These are phyloP conservation scores for Panzeria rudis DNA, from an alignment of 2,888 invertebrate genomes.

Conservation along the genomic window DNA sequence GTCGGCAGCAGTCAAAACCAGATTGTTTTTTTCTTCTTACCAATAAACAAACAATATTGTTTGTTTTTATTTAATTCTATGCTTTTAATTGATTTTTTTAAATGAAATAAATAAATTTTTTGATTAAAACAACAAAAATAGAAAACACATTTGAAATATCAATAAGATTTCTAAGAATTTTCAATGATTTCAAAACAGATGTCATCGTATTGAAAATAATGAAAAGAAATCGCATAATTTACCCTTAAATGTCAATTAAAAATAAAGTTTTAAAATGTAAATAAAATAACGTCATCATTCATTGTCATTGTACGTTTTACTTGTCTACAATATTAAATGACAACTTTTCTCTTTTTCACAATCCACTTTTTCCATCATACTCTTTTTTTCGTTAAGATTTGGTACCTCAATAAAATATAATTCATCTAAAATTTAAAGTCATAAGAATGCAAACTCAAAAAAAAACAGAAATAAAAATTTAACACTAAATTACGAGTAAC, in stretches of 20 bases:
- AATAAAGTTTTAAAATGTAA: conserved; percentile 42
- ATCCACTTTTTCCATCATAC: conserved; percentile 9
- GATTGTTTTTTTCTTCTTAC: conserved; percentile 22
- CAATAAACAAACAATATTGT: conserved; percentile 16
- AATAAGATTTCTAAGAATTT: conserved; percentile 64
- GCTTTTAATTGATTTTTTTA: conserved; percentile 22
- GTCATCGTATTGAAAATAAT: conserved; percentile 35
- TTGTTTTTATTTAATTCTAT: conserved; percentile 6
- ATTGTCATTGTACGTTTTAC: conserved; percentile 37
- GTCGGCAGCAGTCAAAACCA: conserved; percentile 34
- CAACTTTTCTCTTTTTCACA: conserved; percentile 37
- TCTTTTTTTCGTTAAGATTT: conserved; percentile 7
- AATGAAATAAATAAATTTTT: conserved; percentile 36
- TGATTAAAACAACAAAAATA: background rate
- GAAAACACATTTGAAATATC: conserved; percentile 40
- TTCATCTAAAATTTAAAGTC: conserved; percentile 59
- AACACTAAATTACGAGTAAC: conserved; percentile 24
- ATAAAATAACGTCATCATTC: conserved; percentile 50
- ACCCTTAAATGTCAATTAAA: conserved; percentile 72
- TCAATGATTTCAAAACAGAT: conserved; percentile 68
- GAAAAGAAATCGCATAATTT: conserved; percentile 66
- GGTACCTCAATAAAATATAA: conserved; percentile 45
- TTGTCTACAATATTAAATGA: conserved; percentile 52
- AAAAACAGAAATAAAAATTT: conserved; percentile 25
- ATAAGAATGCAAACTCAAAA: conserved; percentile 57